These are phyloP conservation scores for Stramonita haemastoma DNA, from an alignment of 2,888 invertebrate species.

Conservation along the genomic window DNA sequence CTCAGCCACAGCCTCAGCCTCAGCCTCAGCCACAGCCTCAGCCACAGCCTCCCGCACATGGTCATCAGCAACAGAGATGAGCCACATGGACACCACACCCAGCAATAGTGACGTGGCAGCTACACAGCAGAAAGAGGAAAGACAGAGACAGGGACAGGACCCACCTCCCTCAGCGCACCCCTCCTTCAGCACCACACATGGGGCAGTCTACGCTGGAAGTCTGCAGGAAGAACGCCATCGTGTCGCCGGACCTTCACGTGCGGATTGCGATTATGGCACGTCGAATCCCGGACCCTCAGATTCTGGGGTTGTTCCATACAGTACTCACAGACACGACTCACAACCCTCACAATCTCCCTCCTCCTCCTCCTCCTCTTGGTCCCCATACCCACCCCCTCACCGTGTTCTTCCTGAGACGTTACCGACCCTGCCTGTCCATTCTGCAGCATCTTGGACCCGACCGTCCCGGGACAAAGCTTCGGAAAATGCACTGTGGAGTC, in stretches of 20 bases:
- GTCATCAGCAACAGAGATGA: neutral
- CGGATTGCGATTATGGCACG: neutral
- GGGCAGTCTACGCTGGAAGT: neutral
- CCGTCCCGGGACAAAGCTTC: neutral
- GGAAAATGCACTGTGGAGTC: neutral
- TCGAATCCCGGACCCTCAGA: neutral
- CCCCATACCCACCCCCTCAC: neutral
- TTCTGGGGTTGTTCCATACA: neutral
- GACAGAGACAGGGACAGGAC: no score
- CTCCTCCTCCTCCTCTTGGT: no score
- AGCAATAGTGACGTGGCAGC: neutral
- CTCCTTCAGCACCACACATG: no score
- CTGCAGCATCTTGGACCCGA: neutral
- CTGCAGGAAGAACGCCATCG: neutral
- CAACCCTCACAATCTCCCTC: neutral
- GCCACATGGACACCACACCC: neutral
- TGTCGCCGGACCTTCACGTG: neutral
- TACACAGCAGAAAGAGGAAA: no score
- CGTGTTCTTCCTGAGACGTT: neutral
- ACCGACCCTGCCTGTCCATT: neutral
- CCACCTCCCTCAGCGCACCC: neutral
- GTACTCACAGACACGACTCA: neutral
- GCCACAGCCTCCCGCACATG: neutral
- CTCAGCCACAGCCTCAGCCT: no score
- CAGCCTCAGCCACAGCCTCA: neutral